Evolutionary conservation across 1,140 invertebrate genomes (phyloP).

Genomic region (Papilio xuthus): DNA sequence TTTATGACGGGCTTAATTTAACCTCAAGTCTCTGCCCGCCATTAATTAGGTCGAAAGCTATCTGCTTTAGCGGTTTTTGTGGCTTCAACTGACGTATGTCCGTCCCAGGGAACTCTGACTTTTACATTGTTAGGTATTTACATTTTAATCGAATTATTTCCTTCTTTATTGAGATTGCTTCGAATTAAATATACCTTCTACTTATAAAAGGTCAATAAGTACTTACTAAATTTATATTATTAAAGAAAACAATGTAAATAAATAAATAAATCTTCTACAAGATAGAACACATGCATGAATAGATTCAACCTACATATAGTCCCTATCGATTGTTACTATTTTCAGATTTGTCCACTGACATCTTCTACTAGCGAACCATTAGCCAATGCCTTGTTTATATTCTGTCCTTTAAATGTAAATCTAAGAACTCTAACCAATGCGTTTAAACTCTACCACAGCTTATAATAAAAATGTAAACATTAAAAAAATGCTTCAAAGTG

Average conservation of each 20-base stretch:
- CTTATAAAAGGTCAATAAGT: no score
- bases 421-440: neutral
- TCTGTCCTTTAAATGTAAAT: no score
- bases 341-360: conserved; percentile 40
- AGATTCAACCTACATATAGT: no score
- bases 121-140: conserved; percentile 7
- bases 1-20: conserved; percentile 71
- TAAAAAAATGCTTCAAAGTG: neutral
- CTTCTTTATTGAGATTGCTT: neutral
- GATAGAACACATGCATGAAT: no score
- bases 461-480: neutral
- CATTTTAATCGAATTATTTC: neutral
- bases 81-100: conserved; percentile 62
- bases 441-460: neutral
- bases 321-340: conserved; percentile 66
- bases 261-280: no score
- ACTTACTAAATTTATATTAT: no score
- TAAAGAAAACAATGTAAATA: no score
- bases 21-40: conserved; percentile 52
- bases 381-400: no score
- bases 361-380: no score
- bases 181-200: neutral
- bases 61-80: conserved; percentile 61
- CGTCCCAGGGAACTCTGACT: neutral
- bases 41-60: conserved; percentile 68